Evolutionary conservation across 2,113 vertebrate genomes (phyloP).

Genomic region (Scatophagus argus): DNA sequence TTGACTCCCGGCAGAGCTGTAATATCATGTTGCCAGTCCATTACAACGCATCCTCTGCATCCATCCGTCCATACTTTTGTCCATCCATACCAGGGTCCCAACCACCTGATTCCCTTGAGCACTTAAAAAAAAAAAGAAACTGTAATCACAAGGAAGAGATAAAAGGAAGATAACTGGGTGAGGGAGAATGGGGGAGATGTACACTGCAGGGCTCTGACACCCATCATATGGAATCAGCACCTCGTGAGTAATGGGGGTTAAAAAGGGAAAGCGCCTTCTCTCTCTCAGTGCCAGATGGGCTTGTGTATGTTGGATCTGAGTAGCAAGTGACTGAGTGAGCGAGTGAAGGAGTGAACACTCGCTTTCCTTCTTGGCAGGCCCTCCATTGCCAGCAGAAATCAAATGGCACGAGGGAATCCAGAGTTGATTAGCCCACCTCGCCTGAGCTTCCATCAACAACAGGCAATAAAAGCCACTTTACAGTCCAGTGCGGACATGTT

Average conservation of each 20-base stretch:
- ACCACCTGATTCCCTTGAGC: conserved; percentile 20
- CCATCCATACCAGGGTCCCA: background rate
- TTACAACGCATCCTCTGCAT: conserved; percentile 19
- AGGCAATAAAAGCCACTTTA: conserved; percentile 27
- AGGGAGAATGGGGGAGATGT: conserved; percentile 53
- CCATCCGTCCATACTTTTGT: conserved; percentile 17
- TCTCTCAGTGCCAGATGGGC: conserved; percentile 66
- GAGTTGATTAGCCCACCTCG: conserved; percentile 54
- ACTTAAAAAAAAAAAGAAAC: conserved; percentile 23
- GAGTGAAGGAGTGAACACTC: conserved; percentile 50
- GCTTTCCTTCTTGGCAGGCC: conserved; percentile 28
- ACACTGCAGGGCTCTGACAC: conserved; percentile 66
- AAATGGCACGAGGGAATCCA: conserved; percentile 14
- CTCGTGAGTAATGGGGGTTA: conserved; percentile 76
- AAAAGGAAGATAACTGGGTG: conserved; percentile 66
- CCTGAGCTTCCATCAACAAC: conserved; percentile 35
- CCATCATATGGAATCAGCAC: conserved; percentile 76
- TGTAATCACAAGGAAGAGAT: conserved; percentile 60
- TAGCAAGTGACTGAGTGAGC: conserved; percentile 37
- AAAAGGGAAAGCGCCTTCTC: conserved; percentile 65
- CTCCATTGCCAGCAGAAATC: conserved; percentile 34
- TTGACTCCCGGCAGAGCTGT: conserved; percentile 42
- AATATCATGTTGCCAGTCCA: conserved; percentile 44
- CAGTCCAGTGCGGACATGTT: conserved; percentile 27
- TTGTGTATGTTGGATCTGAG: conserved; percentile 37